Conservation (phyloP, 2,797 vertebrate species). For the Sebastes oblongus region DNA sequence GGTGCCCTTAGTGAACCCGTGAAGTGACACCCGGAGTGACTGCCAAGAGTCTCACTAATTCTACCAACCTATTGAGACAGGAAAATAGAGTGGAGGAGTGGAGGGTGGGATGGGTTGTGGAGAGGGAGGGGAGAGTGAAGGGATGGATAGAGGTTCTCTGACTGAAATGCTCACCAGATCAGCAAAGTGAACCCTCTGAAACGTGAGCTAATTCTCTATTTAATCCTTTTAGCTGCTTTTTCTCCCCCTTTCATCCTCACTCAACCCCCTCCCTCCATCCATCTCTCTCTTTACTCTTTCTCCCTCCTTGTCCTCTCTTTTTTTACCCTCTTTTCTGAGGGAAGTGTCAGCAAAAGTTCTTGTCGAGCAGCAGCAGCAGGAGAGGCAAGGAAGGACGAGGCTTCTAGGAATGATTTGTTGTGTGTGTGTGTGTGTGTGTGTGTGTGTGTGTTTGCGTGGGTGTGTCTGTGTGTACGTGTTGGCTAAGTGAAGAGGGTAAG, state of each 20-base stretch:
- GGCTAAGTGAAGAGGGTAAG: slow-evolving; percentile 63
- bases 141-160: slow-evolving; percentile 62
- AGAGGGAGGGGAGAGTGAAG: slow-evolving; percentile 51
- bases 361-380: slow-evolving; percentile 61
- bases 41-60: slow-evolving; percentile 77
- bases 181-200: slow-evolving; percentile 81
- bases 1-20: slow-evolving; percentile 79
- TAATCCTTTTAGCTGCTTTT: slow-evolving; percentile 81
- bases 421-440: slow-evolving; percentile 22
- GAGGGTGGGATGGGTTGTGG: slow-evolving; percentile 51
- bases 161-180: slow-evolving; percentile 80
- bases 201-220: slow-evolving; percentile 81
- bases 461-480: slow-evolving; percentile 30
- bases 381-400: slow-evolving; percentile 47
- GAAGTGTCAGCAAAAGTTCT: slow-evolving; percentile 78
- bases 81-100: slow-evolving; percentile 69
- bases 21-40: slow-evolving; percentile 81
- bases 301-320: slow-evolving; percentile 15
- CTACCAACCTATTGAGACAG: slow-evolving; percentile 73
- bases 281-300: slow-evolving; percentile 50
- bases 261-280: slow-evolving; percentile 43
- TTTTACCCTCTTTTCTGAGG: slow-evolving; percentile 38
- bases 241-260: slow-evolving; percentile 59
- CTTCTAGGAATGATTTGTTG: slow-evolving; percentile 42
- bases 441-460: slow-evolving; percentile 2